Base-by-base conservation (phyloP, 2,797 vertebrate species). In the Australoheros facetus region DNA sequence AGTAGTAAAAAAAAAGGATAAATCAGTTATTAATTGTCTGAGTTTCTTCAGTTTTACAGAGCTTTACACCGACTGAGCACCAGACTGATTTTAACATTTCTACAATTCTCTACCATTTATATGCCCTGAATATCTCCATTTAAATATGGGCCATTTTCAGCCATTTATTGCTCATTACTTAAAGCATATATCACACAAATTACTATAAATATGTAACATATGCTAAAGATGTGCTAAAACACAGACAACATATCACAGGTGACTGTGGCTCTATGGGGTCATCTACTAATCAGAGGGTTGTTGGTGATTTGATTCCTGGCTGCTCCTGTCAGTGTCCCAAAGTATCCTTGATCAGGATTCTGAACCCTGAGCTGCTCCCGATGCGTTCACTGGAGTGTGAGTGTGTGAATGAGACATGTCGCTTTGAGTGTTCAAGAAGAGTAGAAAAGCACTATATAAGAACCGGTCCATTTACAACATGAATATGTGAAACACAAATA, bases 71-170 rank as follows among this genome's bases (percentile, higher is more conserved):
- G 3, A 14, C 37, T 62, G 13, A 23, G 37, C 0, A 42, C 2
- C 2, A 45, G 23, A 62, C 16, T 11, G 39, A 42, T 42, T 42
- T 42, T 42, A 42, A 42, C 39, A 42, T 13, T 42, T 4, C 37
- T 17, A 42, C 37, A 64, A 21, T 21, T 26, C 60, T 21, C 0
- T 2, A 2, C 2, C 0, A 5, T 62, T 42, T 0, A 37, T 42
- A 42, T 26, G 21, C 4, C 3, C 37, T 62, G 34, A 19, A 62
- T 62, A 62, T 42, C 59, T 42, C 11, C 12, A 12, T 12, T 12
- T 42, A 42, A 42, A 42, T 42, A 42, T 12, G 2, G n/a, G 13
- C 39, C 34, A 42, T 23, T 23, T 62, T 10, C 2, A 64, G 17
- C 21, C 39, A 11, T 45, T 64, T 45, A 45, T 64, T 45, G 45